Evolutionary conservation across 2,113 vertebrate genomes (phyloP), one percentile per base, ranked within the genome.

Genomic region (Microcebus murinus): DNA sequence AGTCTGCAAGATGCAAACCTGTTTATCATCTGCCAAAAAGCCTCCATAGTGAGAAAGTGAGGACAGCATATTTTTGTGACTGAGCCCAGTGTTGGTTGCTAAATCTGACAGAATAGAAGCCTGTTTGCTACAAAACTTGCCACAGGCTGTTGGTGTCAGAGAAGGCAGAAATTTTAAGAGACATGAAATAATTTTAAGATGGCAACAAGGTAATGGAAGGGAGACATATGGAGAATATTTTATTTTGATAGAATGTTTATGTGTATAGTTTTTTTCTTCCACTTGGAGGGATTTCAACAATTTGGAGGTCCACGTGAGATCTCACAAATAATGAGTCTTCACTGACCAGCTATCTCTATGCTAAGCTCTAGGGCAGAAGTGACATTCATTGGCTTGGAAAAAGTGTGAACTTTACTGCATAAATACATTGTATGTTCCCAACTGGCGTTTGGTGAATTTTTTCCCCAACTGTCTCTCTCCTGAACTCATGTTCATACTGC

Each of bases 251-350:
- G 90, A 67, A 94, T 91, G 73, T 81, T 91, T 94, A 67, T 14
- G 12, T 81, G 68, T 34, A 73, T 11, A 63, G 61, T 83, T 63
- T 81, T 57, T 63, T 89, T 71, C 93, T 94, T 93, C 39, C 6
- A 39, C 23, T 91, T 31, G 68, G 82, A 95, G 83, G 80, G 31
- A 81, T 94, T 94, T 97, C 50, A 91, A 87, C 61, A 61, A 80
- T 67, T 52, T 42, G 50, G 52, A 39, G 81, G 55, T 67, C 65
- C 79, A 61, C 36, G 42, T 73, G 67, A 63, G 76, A 96, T n/a
- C n/a, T 50, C 67, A 76, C 31, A 80, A 20, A 89, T 90, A 85
- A 45, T 45, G 8, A 93, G 63, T 87, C n/a, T 87, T 91, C 14
- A 55, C 3, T 71, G 73, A 96, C 25, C 48, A 89, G 79, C 1